These are phyloP conservation scores for Hycleus cichorii DNA, from an alignment of 1,140 invertebrate species.

Conservation along the genomic window DNA sequence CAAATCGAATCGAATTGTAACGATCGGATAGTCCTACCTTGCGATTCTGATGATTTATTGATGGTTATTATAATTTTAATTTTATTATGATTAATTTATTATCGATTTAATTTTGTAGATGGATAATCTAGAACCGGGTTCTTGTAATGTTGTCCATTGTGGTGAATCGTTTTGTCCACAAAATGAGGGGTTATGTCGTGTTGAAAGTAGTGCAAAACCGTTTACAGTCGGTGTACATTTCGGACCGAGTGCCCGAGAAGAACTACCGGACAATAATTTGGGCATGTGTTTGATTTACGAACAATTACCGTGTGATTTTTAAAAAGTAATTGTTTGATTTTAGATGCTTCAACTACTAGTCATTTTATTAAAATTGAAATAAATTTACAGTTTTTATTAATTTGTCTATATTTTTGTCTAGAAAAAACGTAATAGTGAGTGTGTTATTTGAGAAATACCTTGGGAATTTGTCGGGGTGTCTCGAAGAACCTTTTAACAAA, in stretches of 20 bases:
- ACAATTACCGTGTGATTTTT: conserved; percentile 55
- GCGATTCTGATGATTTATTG: conserved; percentile 74
- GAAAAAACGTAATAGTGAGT: no score
- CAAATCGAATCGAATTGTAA: conserved; percentile 46
- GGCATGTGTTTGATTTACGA: conserved; percentile 68
- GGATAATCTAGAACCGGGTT: conserved; percentile 47
- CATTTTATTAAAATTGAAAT: background rate
- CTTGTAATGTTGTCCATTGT: conserved; percentile 68
- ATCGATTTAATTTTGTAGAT: conserved; percentile 41
- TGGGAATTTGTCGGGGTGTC: no score
- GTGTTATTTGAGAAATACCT: no score
- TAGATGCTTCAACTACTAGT: background rate
- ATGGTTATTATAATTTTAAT: conserved; percentile 45
- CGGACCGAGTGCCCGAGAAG: conserved; percentile 52
- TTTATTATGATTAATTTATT: background rate
- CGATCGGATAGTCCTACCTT: conserved; percentile 69
- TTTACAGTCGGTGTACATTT: conserved; percentile 73
- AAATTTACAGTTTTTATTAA: no score
- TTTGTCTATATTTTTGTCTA: no score
- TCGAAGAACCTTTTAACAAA: no score
- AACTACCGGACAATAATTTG: conserved; percentile 68
- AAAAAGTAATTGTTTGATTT: background rate
- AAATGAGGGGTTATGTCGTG: conserved; percentile 51
- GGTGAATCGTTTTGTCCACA: conserved; percentile 60
- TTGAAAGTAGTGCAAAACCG: conserved; percentile 68